Base-by-base conservation (phyloP, 2,888 invertebrate genomes). In the Cheiracanthium punctorium region DNA sequence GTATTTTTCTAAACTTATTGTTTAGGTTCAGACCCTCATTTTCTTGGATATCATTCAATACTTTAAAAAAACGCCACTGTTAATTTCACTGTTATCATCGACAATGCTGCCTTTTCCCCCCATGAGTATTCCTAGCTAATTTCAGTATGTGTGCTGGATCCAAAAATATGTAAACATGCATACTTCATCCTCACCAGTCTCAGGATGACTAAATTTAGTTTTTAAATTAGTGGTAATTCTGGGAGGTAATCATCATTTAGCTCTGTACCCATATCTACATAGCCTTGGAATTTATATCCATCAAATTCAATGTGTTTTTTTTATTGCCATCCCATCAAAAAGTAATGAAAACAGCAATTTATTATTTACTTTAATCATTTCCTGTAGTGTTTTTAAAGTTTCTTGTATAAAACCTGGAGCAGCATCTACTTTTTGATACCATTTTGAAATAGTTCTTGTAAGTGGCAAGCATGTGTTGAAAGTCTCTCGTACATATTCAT, bases 11-110 rank as follows among this genome's bases (percentile, higher is more conserved):
- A 14, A 74, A 30, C 48, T 81, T 81, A 30, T 73, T 81, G 17
- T 32, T 48, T 8, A 65, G 28, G n/a, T 41, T 12, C 12, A 81
- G 67, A 14, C 74, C 67, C 33, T 81, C 74, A 7, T 24, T 14
- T 73, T 73, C 65, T 64, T 81, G 81, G 0, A 74, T 28, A 12
- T 74, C 14, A 33, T 67, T 28, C 1, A 74, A 32, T n/a, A 32
- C 30, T 14, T 41, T 20, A 30, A 80, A 41, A 64, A 24, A 52
- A 0, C 33, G 70, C 70, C 70, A 79, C 0, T 28, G n/a, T 17
- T 37, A 41, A 41, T 32, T 4, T 72, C 37, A 65, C 41, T 32
- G 17, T 71, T 29, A 10, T 14, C 29, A 30, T 64, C 32, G 5
- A 72, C 37, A 37, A 80, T 64, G 8, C 17, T 29, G n/a, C n/a